Percentiles rank a stretch among this genome's conserved stretches.
Evolutionary conservation across 2,888 invertebrate genomes (phyloP).

Genomic region (Polietes domitor): DNA sequence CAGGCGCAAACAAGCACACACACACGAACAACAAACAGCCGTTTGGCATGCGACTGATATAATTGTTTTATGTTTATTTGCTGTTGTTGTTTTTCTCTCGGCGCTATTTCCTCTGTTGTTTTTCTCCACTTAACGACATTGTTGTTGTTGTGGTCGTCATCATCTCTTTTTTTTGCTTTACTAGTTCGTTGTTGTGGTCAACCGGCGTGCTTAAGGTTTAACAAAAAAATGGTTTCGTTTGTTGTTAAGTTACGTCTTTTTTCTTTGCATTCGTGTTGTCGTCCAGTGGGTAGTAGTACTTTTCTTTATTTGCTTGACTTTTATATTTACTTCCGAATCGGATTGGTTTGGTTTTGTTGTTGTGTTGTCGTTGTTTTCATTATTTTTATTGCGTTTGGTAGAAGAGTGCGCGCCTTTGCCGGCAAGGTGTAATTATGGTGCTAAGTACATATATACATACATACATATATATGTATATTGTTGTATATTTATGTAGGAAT

Average conservation of each 20-base stretch:
- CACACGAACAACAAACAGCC: constrained; percentile 32
- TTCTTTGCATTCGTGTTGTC: constrained; percentile 26
- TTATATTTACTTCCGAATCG: constrained; percentile 37
- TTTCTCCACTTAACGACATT: neutral
- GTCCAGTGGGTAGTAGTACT: constrained; percentile 2
- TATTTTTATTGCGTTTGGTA: neutral
- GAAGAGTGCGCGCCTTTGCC: neutral
- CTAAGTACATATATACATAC: too few relatives aligned
- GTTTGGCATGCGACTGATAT: constrained; percentile 61
- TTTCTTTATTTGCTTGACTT: constrained; percentile 3
- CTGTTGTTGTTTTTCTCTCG: constrained; percentile 10
- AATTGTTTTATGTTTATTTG: constrained; percentile 44
- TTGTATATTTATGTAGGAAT: too few relatives aligned
- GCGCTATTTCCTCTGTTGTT: constrained; percentile 1
- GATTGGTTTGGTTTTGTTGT: too few relatives aligned
- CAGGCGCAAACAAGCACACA: neutral
- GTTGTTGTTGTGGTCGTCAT: neutral
- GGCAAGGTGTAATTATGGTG: constrained; percentile 5
- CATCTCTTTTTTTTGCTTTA: neutral
- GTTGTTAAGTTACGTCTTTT: constrained; percentile 33
- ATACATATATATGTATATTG: too few relatives aligned
- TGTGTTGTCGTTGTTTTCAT: constrained; percentile 7
- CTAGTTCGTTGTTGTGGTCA: constrained; percentile 50
- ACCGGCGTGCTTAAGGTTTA: constrained; percentile 42
- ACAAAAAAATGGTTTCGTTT: constrained; percentile 29